Percentiles rank a stretch among this genome's conserved stretches.
phyloP scores from a whole-genome alignment of 2,797 vertebrate genomes.

The Anas bahamensis region DNA sequence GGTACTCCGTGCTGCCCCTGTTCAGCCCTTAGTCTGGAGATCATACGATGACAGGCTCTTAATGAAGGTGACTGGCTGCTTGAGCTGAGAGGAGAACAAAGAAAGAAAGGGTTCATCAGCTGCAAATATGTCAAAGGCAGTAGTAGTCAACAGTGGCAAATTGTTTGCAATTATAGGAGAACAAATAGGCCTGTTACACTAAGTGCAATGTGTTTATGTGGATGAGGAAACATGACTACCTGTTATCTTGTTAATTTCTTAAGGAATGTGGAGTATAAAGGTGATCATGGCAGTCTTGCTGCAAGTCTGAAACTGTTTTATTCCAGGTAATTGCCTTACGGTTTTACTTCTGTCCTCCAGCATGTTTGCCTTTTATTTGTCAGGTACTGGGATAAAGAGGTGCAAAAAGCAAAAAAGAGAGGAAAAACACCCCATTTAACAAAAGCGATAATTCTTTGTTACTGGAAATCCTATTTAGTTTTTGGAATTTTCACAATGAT shows the following conservation, averaged over 20 bases:
- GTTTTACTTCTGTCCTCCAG: neutral
- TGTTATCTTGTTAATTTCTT: neutral
- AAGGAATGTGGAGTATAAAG: neutral
- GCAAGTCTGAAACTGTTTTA: neutral
- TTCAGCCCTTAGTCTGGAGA: neutral
- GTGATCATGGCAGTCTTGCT: neutral
- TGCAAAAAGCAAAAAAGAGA: slow-evolving; percentile 84
- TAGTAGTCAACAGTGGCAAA: neutral
- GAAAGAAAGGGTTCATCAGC: neutral
- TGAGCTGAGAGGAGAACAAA: neutral
- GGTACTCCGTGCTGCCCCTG: neutral
- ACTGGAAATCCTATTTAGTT: slow-evolving; percentile 89
- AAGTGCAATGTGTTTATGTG: neutral
- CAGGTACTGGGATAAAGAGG: slow-evolving; percentile 91
- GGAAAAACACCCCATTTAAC: slow-evolving; percentile 83
- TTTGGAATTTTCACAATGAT: slow-evolving; percentile 90
- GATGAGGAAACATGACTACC: neutral
- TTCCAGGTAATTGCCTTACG: neutral
- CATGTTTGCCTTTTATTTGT: neutral
- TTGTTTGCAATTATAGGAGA: neutral
- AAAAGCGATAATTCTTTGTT: slow-evolving; percentile 89
- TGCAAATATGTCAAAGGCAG: neutral
- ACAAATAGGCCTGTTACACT: neutral
- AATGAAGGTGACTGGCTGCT: neutral
- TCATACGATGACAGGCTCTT: neutral